phyloP scores from a whole-genome alignment of 2,888 invertebrate genomes.

The Tortricodes alternella region DNA sequence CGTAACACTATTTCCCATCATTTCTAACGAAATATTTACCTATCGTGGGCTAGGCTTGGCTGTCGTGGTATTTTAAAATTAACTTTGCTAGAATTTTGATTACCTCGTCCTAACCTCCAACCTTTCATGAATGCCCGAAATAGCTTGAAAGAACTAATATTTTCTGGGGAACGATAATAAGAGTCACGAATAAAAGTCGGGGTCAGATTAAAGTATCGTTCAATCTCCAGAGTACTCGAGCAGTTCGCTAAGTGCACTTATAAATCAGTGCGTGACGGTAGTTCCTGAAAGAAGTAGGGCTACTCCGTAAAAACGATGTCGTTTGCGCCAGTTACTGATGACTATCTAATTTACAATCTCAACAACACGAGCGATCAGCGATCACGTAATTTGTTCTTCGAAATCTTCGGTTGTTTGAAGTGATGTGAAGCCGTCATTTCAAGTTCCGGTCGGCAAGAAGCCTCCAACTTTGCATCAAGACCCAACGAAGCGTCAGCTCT shows the following conservation, averaged over 20 bases:
- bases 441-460: constrained; percentile 16
- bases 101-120: too few relatives aligned
- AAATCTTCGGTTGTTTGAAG: background rate
- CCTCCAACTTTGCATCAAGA: constrained; percentile 5
- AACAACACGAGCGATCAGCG: background rate
- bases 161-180: constrained; percentile 10
- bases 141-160: background rate
- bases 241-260: constrained; percentile 27
- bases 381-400: too few relatives aligned
- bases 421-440: constrained; percentile 8
- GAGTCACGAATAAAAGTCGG: constrained; percentile 13
- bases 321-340: constrained; percentile 3
- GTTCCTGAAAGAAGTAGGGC: constrained; percentile 10
- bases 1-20: too few relatives aligned
- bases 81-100: too few relatives aligned
- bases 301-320: background rate
- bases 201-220: constrained; percentile 28
- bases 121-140: background rate
- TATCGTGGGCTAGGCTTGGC: too few relatives aligned
- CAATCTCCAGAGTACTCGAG: constrained; percentile 23
- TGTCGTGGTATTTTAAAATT: too few relatives aligned
- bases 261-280: constrained; percentile 27
- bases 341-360: background rate
- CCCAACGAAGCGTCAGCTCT: constrained; percentile 1
- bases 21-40: too few relatives aligned